Conservation (phyloP, 37 sponge, comb jelly and placozoan genomes). For the Geodia barretti region DNA sequence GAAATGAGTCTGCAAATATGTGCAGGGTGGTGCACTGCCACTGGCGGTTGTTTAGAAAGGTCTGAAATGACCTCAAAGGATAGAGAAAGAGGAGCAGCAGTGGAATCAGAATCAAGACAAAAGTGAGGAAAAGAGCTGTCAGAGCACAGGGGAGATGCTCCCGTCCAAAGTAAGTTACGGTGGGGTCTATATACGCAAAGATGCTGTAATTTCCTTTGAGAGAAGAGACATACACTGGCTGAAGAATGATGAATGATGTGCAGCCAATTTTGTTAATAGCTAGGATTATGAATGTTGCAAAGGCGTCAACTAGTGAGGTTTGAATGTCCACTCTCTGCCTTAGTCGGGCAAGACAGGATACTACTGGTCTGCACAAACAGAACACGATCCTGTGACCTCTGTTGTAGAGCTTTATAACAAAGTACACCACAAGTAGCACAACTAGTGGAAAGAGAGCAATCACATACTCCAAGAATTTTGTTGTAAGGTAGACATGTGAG, state of each 20-base stretch:
- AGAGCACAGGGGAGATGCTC: neutral
- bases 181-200: neutral
- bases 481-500: no score
- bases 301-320: conserved; percentile 1
- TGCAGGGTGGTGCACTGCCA: neutral
- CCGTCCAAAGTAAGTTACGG: neutral
- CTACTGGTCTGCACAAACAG: no score
- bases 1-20: conserved; percentile 23
- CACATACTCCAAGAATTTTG: no score
- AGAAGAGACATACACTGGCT: neutral
- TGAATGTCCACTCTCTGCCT: neutral
- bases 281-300: conserved; percentile 12
- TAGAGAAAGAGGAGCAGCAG: neutral
- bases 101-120: neutral
- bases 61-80: conserved; percentile 7
- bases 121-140: neutral
- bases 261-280: neutral
- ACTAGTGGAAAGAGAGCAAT: no score
- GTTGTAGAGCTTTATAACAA: no score
- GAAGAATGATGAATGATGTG: conserved; percentile 9
- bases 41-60: neutral
- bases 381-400: no score
- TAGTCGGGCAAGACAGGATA: neutral
- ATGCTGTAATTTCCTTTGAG: neutral
- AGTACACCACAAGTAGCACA: no score